Base-by-base conservation (phyloP, 2,113 vertebrate genomes). In the Hylia prasina region DNA sequence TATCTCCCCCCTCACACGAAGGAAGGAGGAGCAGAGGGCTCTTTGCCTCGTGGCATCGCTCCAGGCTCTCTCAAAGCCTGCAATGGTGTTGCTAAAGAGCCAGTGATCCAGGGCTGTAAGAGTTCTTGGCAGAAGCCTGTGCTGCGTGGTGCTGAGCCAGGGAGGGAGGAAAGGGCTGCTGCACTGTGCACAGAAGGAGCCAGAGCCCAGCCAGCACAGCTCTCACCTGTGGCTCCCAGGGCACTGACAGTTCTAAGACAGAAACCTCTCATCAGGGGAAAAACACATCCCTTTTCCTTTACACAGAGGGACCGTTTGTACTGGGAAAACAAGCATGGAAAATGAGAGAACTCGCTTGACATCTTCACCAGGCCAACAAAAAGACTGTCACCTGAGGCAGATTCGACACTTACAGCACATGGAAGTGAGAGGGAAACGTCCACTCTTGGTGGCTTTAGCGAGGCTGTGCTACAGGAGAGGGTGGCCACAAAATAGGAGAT, bases 51-150 rank as follows among this genome's bases (percentile, higher is more conserved):
- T 87, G 73, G 93, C 91, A 91, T 79, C 17, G 1, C 89, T 89
- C 83, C 94, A 93, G 71, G 68, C 77, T 70, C 82, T 64, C 69
- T 70, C 56, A 48, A 65, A 90, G 71, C 78, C 73, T 33, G 70
- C 33, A 31, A 4, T 57, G 70, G 31, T 85, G 81, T 39, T 89
- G 69, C 57, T 79, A 28, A 91, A 95, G 73, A 87, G 77, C 66
- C 79, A 35, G 54, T 2, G 73, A 89, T 68, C 66, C 57, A 45
- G 39, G 56, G 66, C 2, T 85, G 35, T 21, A 35, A 79, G 51
- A 78, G n/a, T 0, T 44, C 61, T 68, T 94, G 84, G 81, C 77
- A 87, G 37, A 54, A 85, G 66, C n/a, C 27, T 7, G 31, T 4
- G 10, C 30, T 50, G 60, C 57, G 14, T 40, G 65, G 73, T 87